Evolutionary conservation across 2,888 invertebrate species (phyloP).

Genomic region (Tillus elongatus): DNA sequence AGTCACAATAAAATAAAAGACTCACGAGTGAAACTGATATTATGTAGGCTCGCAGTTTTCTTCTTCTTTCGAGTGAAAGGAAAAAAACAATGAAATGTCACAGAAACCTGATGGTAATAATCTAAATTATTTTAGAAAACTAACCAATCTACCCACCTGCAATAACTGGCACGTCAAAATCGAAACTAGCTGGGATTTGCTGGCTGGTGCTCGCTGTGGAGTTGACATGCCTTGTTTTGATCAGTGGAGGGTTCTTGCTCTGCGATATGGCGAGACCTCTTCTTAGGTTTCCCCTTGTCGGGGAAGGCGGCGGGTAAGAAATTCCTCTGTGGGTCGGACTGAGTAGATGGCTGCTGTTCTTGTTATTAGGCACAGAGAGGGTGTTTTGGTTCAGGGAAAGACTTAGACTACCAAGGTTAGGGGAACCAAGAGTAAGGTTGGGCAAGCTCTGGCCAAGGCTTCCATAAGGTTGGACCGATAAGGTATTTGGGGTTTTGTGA

Average conservation of each 20-base stretch:
- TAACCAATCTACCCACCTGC: constrained; percentile 34
- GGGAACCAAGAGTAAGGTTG: constrained; percentile 52
- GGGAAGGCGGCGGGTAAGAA: constrained; percentile 78
- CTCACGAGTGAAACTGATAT: constrained; percentile 38
- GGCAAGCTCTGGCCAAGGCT: constrained; percentile 72
- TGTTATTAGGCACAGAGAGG: constrained; percentile 47
- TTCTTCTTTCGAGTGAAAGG: constrained; percentile 36
- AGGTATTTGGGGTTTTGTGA: constrained; percentile 55
- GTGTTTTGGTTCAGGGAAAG: constrained; percentile 44
- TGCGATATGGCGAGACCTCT: constrained; percentile 63
- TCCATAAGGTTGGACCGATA: constrained; percentile 64
- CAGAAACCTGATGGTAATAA: neutral
- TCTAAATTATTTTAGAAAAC: constrained; percentile 6
- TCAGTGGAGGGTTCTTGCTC: constrained; percentile 70
- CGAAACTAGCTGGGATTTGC: constrained; percentile 38
- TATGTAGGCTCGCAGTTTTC: constrained; percentile 40
- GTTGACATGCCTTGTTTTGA: constrained; percentile 69
- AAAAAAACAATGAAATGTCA: constrained; percentile 21
- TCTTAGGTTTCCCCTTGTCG: constrained; percentile 54
- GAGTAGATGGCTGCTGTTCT: constrained; percentile 40
- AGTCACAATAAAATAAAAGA: constrained; percentile 17
- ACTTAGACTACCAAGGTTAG: constrained; percentile 36
- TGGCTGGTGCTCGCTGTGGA: constrained; percentile 40
- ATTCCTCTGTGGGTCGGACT: constrained; percentile 61
- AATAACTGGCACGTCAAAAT: constrained; percentile 45